Conservation (phyloP, 2,113 vertebrate genomes). For the Panurus biarmicus region DNA sequence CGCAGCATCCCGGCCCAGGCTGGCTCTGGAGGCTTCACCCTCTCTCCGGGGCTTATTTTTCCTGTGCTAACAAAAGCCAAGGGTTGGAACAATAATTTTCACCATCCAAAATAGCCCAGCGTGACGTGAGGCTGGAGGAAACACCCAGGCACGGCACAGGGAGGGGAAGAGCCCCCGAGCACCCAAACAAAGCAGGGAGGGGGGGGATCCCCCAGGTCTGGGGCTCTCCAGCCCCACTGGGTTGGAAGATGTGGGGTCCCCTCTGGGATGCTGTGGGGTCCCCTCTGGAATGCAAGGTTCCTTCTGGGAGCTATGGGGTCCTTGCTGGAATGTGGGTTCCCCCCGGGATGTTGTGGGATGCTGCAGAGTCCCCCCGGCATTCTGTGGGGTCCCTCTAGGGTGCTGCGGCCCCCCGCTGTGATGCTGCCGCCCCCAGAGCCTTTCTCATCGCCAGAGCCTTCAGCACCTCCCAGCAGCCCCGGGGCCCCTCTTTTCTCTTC, state of each 20-base stretch:
- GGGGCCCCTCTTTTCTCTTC: neutral
- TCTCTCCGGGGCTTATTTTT: constrained; percentile 7
- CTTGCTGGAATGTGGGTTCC: neutral
- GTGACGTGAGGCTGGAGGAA: neutral
- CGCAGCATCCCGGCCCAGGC: rapidly evolving
- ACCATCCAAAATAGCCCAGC: neutral
- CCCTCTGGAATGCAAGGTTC: too few relatives aligned
- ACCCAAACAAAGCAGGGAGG: neutral
- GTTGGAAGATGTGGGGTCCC: neutral
- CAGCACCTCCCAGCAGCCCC: neutral
- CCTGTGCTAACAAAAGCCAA: constrained; percentile 32
- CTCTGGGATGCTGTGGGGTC: too few relatives aligned
- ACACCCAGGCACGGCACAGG: neutral
- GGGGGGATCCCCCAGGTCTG: rapidly evolving
- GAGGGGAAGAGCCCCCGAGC: neutral
- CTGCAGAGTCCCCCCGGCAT: too few relatives aligned
- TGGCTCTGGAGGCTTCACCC: neutral
- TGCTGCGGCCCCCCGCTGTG: rapidly evolving
- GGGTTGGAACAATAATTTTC: constrained; percentile 43
- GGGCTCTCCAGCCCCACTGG: rapidly evolving
- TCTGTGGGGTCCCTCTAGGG: neutral
- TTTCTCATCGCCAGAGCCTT: rapidly evolving
- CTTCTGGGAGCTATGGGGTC: too few relatives aligned
- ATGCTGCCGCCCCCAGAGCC: neutral
- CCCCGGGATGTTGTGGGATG: too few relatives aligned